Evolutionary conservation across 2,113 vertebrate genomes (phyloP).

Genomic region (Elachura formosa): DNA sequence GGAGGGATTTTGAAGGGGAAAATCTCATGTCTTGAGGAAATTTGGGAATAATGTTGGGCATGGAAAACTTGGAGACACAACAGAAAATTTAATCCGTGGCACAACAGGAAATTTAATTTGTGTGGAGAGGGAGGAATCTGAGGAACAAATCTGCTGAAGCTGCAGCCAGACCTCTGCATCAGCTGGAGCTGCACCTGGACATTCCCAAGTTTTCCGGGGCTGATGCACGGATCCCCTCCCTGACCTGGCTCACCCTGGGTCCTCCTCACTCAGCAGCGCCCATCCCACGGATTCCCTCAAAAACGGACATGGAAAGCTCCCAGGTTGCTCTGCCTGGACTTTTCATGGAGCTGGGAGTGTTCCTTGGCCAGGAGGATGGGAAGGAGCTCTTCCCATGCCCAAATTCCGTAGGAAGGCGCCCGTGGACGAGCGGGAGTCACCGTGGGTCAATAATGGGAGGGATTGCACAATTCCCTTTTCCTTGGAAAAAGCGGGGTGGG

Average conservation of each 20-base stretch:
- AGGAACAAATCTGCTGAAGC: not conserved
- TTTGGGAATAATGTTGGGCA: not conserved
- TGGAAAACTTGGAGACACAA: not conserved
- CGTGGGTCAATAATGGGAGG: not conserved
- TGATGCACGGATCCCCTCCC: not conserved
- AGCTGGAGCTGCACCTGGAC: not conserved
- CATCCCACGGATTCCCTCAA: not conserved
- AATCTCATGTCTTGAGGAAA: not conserved
- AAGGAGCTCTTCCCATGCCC: not conserved
- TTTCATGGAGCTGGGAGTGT: not conserved
- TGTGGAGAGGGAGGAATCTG: not conserved
- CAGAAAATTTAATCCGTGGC: not conserved
- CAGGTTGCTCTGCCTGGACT: no score
- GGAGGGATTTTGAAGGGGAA: not conserved
- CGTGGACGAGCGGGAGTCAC: rapidly evolving
- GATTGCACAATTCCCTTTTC: not conserved
- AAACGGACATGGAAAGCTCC: not conserved
- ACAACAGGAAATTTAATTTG: not conserved
- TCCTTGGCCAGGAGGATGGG: not conserved
- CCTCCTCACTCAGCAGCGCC: not conserved
- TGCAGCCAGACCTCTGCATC: not conserved
- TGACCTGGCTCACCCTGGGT: not conserved
- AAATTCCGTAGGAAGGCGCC: not conserved
- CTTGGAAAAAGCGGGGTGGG: not conserved
- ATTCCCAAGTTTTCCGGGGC: not conserved